Base-by-base conservation (phyloP, 2,113 vertebrate species). In the Galemys pyrenaicus region DNA sequence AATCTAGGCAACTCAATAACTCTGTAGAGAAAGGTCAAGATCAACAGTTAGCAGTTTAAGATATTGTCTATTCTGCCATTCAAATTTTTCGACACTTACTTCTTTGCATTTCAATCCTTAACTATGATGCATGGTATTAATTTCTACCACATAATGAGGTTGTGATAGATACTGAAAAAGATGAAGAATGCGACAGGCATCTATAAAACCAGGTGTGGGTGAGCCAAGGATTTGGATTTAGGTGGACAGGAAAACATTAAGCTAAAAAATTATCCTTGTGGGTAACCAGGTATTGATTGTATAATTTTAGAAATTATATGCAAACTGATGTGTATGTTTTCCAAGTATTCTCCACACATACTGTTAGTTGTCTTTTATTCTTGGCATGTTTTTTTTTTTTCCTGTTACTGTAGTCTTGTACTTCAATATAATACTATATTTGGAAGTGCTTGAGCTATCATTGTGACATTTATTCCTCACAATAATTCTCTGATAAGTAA, bases 311-410 rank as follows among this genome's bases (percentile, higher is more conserved):
- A 84, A 93, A 94, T 74, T 41, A 88, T 20, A n/a, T 56, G 84
- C 56, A 95, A 56, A 93, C 37, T 87, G 64, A 67, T 95, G 30
- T 67, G 16, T 13, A 20, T 96, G 89, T 54, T 90, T 95, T 81
- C 30, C 49, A 51, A 68, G 39, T 71, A 51, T 93, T 94, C 78
- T 94, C 81, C 58, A 74, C 67, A 87, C 6, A 56, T 64, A 11
- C 58, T 86, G 10, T 60, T 92, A 24, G 56, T 65, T 86, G 30
- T 89, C 74, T 92, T 81, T 75, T 74, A 95, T 94, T 20, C 0
- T 87, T 94, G 84, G 64, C 89, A 92, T 68, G 93, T 46, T n/a
- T 95, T 86, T 70, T 70, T 79, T 83, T 84, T 70, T 79, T 83
- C 80, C 54, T 70, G 7, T 95, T 70, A 41, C 6, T 68, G 13